Conservation (phyloP, 2,888 invertebrate species). For the Hemithea aestivaria region DNA sequence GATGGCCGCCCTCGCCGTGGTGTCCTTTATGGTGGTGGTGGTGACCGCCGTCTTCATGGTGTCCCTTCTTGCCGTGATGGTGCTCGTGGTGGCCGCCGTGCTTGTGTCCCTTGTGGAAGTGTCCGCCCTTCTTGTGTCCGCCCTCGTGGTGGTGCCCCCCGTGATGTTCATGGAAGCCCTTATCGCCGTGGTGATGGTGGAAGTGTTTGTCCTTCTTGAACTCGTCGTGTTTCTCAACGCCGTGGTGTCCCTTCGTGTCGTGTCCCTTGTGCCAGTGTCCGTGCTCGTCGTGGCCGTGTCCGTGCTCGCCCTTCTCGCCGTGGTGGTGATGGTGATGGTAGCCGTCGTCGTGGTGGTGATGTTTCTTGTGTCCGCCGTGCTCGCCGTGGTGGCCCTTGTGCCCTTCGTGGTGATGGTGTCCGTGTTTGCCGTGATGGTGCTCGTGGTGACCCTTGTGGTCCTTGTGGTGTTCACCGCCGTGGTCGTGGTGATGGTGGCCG, state of each 20-base stretch:
- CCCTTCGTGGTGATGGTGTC: slow-evolving; percentile 83
- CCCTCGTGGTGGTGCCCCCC: slow-evolving; percentile 87
- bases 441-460: slow-evolving; percentile 83
- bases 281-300: slow-evolving; percentile 63
- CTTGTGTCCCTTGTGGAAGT: slow-evolving; percentile 87
- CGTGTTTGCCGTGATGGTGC: slow-evolving; percentile 81
- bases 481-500: slow-evolving; percentile 78
- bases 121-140: slow-evolving; percentile 87
- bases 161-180: slow-evolving; percentile 86
- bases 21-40: slow-evolving; percentile 87
- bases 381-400: slow-evolving; percentile 79
- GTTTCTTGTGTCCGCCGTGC: slow-evolving; percentile 80
- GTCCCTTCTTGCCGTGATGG: slow-evolving; percentile 86
- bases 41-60: slow-evolving; percentile 86
- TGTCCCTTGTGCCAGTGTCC: slow-evolving; percentile 89
- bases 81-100: slow-evolving; percentile 86
- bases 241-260: slow-evolving; percentile 89
- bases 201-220: slow-evolving; percentile 91
- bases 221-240: slow-evolving; percentile 88
- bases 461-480: slow-evolving; percentile 82
- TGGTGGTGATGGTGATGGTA: slow-evolving; percentile 80
- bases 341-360: slow-evolving; percentile 81
- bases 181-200: slow-evolving; percentile 88
- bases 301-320: slow-evolving; percentile 81
- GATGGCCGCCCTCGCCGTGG: slow-evolving; percentile 86